Percentiles rank a stretch among this genome's conserved stretches.
These are phyloP conservation scores for Acromyrmex charruanus DNA, from an alignment of 1,140 invertebrate genomes.

Conservation along the genomic window DNA sequence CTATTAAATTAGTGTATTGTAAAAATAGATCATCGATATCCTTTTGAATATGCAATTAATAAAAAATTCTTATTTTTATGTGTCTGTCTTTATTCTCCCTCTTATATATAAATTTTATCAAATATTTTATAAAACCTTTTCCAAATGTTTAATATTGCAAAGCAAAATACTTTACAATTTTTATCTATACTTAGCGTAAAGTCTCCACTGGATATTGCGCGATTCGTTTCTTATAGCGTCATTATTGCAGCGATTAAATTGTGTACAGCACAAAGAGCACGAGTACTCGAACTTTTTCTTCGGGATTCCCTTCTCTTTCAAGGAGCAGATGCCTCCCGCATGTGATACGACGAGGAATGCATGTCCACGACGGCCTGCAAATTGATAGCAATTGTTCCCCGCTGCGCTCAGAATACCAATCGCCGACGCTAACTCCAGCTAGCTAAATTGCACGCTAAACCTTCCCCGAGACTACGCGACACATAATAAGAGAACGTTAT, in stretches of 20 bases:
- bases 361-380: conserved; percentile 56
- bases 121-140: background rate
- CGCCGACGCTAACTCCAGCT: conserved; percentile 21
- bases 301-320: background rate
- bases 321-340: conserved; percentile 29
- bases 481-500: conserved; percentile 46
- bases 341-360: conserved; percentile 46
- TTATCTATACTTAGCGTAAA: background rate
- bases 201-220: background rate
- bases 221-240: background rate
- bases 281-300: background rate
- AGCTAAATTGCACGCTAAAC: conserved; percentile 60
- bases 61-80: background rate
- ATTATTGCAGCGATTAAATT: conserved; percentile 47
- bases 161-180: background rate
- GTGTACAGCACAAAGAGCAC: background rate
- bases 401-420: conserved; percentile 44
- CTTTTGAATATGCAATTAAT: background rate
- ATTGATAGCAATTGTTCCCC: conserved; percentile 57
- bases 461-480: conserved; percentile 18
- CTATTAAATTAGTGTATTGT: background rate
- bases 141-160: background rate
- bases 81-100: too few species aligned
- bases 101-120: background rate
- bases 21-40: background rate